A percentile compares a stretch with the other conserved stretches of the same genome.
phyloP scores from a whole-genome alignment of 2,113 vertebrate genomes.

The Dolichotis patagonum region DNA sequence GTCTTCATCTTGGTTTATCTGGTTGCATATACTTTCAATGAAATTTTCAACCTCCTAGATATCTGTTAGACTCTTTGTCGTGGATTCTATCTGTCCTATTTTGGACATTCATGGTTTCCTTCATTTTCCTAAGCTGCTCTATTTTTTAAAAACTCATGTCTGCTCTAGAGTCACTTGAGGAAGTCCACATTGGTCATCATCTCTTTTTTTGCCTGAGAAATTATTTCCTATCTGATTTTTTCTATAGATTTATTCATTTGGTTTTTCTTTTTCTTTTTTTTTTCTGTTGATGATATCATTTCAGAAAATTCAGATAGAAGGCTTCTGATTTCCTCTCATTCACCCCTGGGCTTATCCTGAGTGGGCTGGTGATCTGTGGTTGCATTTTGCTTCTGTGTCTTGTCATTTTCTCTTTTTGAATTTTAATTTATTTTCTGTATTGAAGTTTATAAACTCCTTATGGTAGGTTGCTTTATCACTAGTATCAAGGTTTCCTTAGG shows the following conservation, averaged over 20 bases:
- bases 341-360: not conserved
- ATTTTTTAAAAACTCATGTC: not conserved
- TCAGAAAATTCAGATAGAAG: too few relatives aligned
- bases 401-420: not conserved
- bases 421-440: not conserved
- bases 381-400: not conserved
- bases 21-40: not conserved
- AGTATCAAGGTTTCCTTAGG: not conserved
- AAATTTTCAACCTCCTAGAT: not conserved
- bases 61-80: not conserved
- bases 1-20: not conserved
- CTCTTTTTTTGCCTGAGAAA: not conserved
- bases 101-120: not conserved
- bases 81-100: not conserved
- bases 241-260: not conserved
- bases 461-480: not conserved
- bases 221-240: not conserved
- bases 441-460: not conserved
- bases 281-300: not conserved
- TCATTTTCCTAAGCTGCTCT: not conserved
- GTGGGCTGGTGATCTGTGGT: not conserved
- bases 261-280: too few relatives aligned
- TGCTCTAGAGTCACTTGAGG: not conserved
- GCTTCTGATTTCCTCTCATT: too few relatives aligned
- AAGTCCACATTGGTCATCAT: not conserved